phyloP scores from a whole-genome alignment of 2,797 vertebrate species.

The Simalia tracyae region DNA sequence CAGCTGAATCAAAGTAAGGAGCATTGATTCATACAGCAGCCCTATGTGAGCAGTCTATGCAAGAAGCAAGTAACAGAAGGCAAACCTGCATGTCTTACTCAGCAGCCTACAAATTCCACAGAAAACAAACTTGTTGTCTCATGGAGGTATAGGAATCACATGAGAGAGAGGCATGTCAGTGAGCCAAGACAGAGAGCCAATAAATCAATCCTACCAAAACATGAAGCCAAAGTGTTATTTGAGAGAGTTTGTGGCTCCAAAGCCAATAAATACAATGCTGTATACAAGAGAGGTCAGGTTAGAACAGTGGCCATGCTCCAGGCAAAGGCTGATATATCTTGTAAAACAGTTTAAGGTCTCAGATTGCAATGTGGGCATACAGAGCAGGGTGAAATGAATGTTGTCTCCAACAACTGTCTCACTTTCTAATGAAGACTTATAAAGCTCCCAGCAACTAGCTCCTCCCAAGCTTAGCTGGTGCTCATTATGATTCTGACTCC shows the following conservation, averaged over 20 bases:
- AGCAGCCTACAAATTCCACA: conserved; percentile 15
- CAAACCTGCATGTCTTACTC: conserved; percentile 21
- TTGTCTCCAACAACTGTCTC: neutral
- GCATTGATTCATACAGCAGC: conserved; percentile 13
- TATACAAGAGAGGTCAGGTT: neutral
- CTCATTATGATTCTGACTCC: neutral
- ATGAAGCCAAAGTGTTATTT: neutral
- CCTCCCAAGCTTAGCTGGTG: neutral
- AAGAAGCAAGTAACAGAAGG: conserved; percentile 30
- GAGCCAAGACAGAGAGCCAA: neutral
- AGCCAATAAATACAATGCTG: neutral
- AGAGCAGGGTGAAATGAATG: neutral
- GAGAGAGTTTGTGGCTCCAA: neutral
- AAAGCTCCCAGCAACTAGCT: neutral
- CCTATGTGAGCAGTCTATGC: neutral
- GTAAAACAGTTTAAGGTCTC: neutral
- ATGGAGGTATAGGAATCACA: neutral
- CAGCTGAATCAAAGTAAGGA: conserved; percentile 33
- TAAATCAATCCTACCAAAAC: neutral
- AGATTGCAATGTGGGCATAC: neutral
- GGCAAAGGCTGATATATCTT: neutral
- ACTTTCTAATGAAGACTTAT: neutral
- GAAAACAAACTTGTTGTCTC: neutral
- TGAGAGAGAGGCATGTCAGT: neutral
- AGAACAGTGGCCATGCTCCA: neutral